Base-by-base conservation (phyloP, 2,888 invertebrate genomes). In the Thecophora atra region DNA sequence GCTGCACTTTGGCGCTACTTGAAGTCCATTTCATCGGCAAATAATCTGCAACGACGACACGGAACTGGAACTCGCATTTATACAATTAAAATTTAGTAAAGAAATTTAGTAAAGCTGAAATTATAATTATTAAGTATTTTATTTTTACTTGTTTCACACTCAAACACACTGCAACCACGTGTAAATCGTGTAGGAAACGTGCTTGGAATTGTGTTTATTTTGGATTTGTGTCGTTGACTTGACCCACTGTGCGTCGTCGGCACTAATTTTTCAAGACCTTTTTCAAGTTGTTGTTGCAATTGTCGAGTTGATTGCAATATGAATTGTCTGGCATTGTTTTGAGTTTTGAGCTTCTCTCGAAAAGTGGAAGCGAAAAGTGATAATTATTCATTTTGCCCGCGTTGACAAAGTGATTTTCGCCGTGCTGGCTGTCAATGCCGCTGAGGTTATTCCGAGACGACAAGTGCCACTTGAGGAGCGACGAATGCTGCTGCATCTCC, bases 401-500 rank as follows among this genome's bases (percentile, higher is more conserved):
- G 70, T 52, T 70, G 70, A 70, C 70, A 70, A 70, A 70, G 70
- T 70, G 63, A 37, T 52, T 70, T 70, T 62, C 28, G 63, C 37
- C 70, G 70, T 70, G 70, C 37, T 63, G 69, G n/a, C 47, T 69
- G 69, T 47, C 69, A 51, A 17, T 56, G 24, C 28, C 44, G 47
- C 58, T 51, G 58, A 67, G 67, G 67, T 72, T 72, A 51, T 63
- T 56, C 60, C n/a, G 37, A 30, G 8, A 28, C 81, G 80, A 81
- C 81, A 82, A 81, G 82, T 82, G 81, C 70, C 82, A 79, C 81
- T 81, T 80, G 81, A 81, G 81, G 80, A 81, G 79, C 81, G 82
- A 82, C 81, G 51, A 68, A 52, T 17, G 63, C 58, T 65, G 64
- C 42, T 68, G 52, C 42, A 37, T 11, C 3, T 6, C 6, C 1